Percentiles rank a stretch among this genome's conserved stretches.
Evolutionary conservation across 23 tunicate genomes (phyloP).

Genomic region (Diplosoma virens): DNA sequence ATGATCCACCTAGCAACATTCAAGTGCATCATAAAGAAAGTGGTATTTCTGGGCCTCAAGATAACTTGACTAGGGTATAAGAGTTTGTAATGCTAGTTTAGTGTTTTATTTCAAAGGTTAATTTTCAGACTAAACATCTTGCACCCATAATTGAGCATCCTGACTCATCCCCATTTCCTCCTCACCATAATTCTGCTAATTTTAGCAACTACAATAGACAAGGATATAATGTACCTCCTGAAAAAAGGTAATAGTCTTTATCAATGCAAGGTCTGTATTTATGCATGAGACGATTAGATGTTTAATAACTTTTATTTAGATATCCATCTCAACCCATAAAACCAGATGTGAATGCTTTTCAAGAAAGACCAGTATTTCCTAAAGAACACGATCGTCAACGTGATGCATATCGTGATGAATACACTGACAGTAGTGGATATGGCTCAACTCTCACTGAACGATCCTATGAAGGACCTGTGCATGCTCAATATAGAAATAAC

Average conservation of each 20-base stretch:
- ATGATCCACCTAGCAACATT: constrained; percentile 16
- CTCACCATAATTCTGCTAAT: not conserved
- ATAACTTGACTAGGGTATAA: too few relatives aligned
- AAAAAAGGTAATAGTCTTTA: constrained; percentile 29
- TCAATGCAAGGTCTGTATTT: too few relatives aligned
- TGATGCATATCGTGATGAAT: constrained; percentile 28
- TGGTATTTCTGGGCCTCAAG: too few relatives aligned
- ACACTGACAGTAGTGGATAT: constrained; percentile 78
- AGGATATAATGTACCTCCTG: not conserved
- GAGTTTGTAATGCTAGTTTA: not conserved
- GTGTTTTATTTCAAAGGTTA: too few relatives aligned
- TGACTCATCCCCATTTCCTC: not conserved
- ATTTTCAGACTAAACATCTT: constrained; percentile 18
- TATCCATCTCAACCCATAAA: not conserved
- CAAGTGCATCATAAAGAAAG: too few relatives aligned
- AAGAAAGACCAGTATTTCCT: not conserved
- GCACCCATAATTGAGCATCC: constrained; percentile 39
- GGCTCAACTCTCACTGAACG: constrained; percentile 75
- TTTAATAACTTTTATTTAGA: not conserved
- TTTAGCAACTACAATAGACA: not conserved
- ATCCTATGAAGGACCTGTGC: constrained; percentile 36
- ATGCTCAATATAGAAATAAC: not conserved
- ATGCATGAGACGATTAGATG: not conserved
- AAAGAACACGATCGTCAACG: not conserved
- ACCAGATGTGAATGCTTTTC: not conserved